Percentiles rank a stretch among this genome's conserved stretches.
These are phyloP conservation scores for Natator depressus DNA, from an alignment of 2,113 vertebrate genomes.

Conservation along the genomic window DNA sequence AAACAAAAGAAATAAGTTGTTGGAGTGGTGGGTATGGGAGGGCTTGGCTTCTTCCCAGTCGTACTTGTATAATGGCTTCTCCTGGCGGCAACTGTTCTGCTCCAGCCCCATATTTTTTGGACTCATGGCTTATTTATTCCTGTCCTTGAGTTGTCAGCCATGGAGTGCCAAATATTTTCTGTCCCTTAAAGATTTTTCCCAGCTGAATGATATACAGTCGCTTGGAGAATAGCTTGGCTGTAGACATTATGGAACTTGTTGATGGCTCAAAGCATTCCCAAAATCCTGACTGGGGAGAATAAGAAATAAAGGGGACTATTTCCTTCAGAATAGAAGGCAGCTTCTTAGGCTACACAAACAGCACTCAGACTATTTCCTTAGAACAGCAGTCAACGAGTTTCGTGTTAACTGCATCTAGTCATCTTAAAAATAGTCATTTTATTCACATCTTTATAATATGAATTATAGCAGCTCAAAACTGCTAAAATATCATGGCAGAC, in stretches of 20 bases:
- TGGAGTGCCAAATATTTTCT: neutral
- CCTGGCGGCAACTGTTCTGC: neutral
- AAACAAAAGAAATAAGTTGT: neutral
- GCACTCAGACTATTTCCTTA: neutral
- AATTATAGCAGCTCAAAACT: neutral
- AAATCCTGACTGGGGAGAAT: neutral
- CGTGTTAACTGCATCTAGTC: neutral
- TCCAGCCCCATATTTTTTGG: neutral
- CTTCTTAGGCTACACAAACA: neutral
- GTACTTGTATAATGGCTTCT: neutral
- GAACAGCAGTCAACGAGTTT: neutral
- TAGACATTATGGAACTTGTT: neutral
- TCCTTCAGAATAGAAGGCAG: neutral
- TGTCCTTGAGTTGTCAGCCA: neutral
- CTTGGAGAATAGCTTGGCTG: neutral
- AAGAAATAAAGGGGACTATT: neutral
- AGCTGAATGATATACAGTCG: neutral
- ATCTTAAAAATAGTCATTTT: neutral
- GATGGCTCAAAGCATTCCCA: neutral
- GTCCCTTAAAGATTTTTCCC: neutral
- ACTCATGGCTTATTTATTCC: neutral
- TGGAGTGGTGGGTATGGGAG: neutral
- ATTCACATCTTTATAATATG: neutral
- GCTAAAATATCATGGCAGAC: neutral
- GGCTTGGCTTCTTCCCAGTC: neutral